Conservation (phyloP, 2,888 invertebrate species). For the Rhamphomyia laevipes region DNA sequence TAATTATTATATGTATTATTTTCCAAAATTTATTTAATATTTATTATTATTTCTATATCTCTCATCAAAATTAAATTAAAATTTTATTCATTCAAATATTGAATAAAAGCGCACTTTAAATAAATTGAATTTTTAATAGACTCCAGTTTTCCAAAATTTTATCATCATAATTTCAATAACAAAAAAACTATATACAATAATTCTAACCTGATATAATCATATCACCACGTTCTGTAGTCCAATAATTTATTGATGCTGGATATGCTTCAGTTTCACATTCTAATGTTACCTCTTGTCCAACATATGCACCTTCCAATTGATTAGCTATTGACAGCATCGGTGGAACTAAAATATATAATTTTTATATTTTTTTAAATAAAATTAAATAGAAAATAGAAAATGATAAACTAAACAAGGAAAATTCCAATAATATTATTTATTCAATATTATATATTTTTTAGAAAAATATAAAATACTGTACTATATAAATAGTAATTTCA, state of each 20-base stretch:
- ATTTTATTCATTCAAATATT: not conserved
- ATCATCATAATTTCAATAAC: not conserved
- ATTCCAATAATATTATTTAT: not conserved
- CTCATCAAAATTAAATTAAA: too few relatives aligned
- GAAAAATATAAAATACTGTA: not conserved
- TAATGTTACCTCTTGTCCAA: constrained; percentile 76
- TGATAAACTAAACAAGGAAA: too few relatives aligned
- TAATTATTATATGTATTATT: too few relatives aligned
- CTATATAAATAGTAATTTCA: not conserved
- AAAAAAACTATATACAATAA: constrained; percentile 1
- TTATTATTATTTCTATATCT: too few relatives aligned
- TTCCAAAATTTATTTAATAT: too few relatives aligned
- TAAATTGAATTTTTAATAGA: not conserved
- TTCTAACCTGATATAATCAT: constrained; percentile 84
- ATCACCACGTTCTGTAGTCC: constrained; percentile 83
- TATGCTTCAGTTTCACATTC: constrained; percentile 88
- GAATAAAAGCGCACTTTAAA: not conserved
- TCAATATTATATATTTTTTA: not conserved
- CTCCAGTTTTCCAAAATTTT: not conserved
- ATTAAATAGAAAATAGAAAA: not conserved
- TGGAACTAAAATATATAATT: constrained; percentile 66
- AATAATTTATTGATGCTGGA: constrained; percentile 87
- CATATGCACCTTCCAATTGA: constrained; percentile 80
- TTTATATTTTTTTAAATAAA: too few relatives aligned
- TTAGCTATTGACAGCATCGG: constrained; percentile 90